Percentiles rank a stretch among this genome's conserved stretches.
These are phyloP conservation scores for Lemur catta DNA, from an alignment of 2,797 vertebrate species.

Conservation along the genomic window DNA sequence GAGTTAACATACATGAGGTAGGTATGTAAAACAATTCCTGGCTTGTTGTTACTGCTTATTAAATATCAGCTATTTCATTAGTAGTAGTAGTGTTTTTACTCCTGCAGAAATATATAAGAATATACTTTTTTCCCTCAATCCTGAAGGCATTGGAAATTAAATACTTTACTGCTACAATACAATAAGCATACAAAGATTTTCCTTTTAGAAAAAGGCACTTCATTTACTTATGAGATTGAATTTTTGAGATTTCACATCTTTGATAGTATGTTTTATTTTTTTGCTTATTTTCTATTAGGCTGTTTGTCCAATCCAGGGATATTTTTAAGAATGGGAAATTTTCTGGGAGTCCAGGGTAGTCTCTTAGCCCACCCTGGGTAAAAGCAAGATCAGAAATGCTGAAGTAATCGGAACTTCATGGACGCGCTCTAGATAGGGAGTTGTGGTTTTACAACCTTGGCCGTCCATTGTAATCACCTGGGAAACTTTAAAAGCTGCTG, in stretches of 20 bases:
- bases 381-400: slow-evolving; percentile 20
- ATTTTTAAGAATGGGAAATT: neutral
- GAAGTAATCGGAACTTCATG: neutral
- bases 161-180: neutral
- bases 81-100: neutral
- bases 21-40: neutral
- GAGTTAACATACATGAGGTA: neutral
- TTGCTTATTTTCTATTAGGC: neutral
- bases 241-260: neutral
- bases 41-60: neutral
- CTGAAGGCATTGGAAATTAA: neutral
- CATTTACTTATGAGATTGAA: neutral
- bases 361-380: neutral
- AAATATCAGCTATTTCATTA: neutral
- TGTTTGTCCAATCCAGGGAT: neutral
- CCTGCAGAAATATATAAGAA: neutral
- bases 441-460: slow-evolving; percentile 23
- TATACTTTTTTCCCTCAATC: neutral
- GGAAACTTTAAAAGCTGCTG: slow-evolving; percentile 46
- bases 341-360: neutral
- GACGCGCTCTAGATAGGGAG: neutral
- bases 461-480: slow-evolving; percentile 14
- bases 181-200: neutral
- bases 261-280: neutral
- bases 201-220: neutral